Conservation (phyloP, 2,888 invertebrate genomes). For the Didymodactylos carnosus region DNA sequence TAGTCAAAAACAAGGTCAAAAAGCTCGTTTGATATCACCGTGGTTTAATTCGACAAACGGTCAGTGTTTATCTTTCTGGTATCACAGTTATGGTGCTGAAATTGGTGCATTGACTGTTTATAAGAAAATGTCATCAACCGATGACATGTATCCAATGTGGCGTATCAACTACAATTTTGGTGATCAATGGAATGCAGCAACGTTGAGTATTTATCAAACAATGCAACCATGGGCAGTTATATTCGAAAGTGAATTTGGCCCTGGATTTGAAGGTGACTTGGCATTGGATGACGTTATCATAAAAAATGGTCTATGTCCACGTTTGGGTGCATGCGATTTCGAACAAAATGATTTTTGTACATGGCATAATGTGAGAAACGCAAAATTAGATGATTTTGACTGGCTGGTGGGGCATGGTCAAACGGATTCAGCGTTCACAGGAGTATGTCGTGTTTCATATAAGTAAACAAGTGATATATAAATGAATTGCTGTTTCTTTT, state of each 20-base stretch:
- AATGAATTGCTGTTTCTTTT: background rate
- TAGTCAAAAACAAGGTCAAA: background rate
- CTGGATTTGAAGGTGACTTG: background rate
- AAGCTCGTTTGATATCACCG: constrained; percentile 3
- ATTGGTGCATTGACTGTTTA: constrained; percentile 21
- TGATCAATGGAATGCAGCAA: constrained; percentile 7
- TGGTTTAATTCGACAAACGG: background rate
- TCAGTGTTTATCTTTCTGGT: constrained; percentile 14
- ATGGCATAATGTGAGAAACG: constrained; percentile 17
- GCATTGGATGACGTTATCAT: constrained; percentile 12
- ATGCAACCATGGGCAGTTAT: background rate
- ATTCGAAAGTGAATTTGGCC: background rate
- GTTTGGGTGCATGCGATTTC: constrained; percentile 22
- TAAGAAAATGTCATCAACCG: background rate
- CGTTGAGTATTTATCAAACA: constrained; percentile 17
- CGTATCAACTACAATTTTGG: constrained; percentile 7
- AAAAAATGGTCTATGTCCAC: constrained; percentile 3
- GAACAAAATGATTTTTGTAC: constrained; percentile 19
- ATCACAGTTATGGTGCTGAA: constrained; percentile 15
- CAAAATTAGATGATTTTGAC: constrained; percentile 1
- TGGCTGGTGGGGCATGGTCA: background rate
- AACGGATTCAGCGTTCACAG: background rate
- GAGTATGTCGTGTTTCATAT: too few relatives aligned
- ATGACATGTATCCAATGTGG: constrained; percentile 1
- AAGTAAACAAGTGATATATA: background rate